phyloP scores from a whole-genome alignment of 2,797 vertebrate genomes.

The Microcaecilia unicolor region DNA sequence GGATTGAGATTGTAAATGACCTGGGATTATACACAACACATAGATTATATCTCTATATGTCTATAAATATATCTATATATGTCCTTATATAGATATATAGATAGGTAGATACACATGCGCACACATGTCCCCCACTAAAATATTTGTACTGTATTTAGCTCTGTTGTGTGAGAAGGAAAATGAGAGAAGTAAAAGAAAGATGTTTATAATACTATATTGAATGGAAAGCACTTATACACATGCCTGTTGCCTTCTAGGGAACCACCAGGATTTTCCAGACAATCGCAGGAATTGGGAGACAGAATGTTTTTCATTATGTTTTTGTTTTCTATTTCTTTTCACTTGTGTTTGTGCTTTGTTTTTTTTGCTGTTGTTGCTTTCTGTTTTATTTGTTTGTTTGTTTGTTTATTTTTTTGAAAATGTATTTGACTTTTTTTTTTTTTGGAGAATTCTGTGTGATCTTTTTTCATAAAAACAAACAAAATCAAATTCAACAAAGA shows the following conservation, averaged over 20 bases:
- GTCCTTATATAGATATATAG: too few species aligned
- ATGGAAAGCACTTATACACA: constrained; percentile 74
- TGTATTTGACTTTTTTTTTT: constrained; percentile 58
- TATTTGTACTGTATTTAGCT: constrained; percentile 1
- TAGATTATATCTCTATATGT: too few species aligned
- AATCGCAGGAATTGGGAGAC: constrained; percentile 80
- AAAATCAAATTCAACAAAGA: constrained; percentile 35
- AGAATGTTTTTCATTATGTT: constrained; percentile 46
- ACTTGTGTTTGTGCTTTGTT: constrained; percentile 28
- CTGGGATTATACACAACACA: constrained; percentile 39
- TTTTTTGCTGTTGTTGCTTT: constrained; percentile 35
- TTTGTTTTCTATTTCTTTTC: constrained; percentile 26
- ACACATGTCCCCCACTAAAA: neutral
- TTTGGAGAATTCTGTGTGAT: constrained; percentile 61
- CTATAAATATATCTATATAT: too few species aligned
- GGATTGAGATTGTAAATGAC: constrained; percentile 61
- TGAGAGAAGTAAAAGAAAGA: constrained; percentile 9
- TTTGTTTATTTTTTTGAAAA: constrained; percentile 26
- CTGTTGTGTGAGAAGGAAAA: constrained; percentile 14
- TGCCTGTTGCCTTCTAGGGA: constrained; percentile 50
- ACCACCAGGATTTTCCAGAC: constrained; percentile 63
- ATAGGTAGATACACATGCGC: neutral
- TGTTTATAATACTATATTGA: constrained; percentile 47
- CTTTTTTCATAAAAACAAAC: constrained; percentile 60
- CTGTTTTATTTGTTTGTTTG: too few species aligned